phyloP scores from a whole-genome alignment of 2,888 invertebrate genomes.

The Emesis russula region DNA sequence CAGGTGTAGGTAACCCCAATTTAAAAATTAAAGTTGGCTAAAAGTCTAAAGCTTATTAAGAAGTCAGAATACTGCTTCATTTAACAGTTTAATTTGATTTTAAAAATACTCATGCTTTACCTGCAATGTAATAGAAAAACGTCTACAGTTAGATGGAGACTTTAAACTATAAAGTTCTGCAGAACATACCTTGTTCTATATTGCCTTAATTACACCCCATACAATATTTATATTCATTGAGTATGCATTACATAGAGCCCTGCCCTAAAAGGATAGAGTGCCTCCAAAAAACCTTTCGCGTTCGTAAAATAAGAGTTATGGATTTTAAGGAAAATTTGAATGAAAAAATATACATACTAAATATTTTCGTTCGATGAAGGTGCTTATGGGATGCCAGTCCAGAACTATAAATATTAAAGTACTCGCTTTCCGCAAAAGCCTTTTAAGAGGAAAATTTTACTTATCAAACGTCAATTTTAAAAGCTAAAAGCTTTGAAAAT shows the following conservation, averaged over 20 bases:
- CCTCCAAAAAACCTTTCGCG: background rate
- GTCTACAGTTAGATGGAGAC: no score
- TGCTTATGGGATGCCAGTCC: background rate
- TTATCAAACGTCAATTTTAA: constrained; percentile 8
- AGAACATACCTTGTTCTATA: no score
- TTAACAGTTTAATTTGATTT: no score
- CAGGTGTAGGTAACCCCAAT: no score
- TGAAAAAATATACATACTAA: background rate
- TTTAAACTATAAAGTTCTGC: no score
- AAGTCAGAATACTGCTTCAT: no score
- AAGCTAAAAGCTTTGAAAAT: background rate
- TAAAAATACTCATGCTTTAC: no score
- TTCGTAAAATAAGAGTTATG: background rate
- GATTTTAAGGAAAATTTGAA: background rate
- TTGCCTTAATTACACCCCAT: no score
- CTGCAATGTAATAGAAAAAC: no score
- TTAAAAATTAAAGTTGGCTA: no score
- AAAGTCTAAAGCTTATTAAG: no score
- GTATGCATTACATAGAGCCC: background rate
- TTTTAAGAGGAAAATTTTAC: background rate
- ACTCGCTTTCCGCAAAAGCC: background rate
- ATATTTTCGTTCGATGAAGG: background rate
- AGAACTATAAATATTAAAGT: constrained; percentile 4
- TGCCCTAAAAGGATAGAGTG: background rate
- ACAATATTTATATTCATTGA: background rate